Evolutionary conservation across 2,113 vertebrate genomes (phyloP), one percentile per base, ranked within the genome.

Genomic region (Apteryx mantelli): DNA sequence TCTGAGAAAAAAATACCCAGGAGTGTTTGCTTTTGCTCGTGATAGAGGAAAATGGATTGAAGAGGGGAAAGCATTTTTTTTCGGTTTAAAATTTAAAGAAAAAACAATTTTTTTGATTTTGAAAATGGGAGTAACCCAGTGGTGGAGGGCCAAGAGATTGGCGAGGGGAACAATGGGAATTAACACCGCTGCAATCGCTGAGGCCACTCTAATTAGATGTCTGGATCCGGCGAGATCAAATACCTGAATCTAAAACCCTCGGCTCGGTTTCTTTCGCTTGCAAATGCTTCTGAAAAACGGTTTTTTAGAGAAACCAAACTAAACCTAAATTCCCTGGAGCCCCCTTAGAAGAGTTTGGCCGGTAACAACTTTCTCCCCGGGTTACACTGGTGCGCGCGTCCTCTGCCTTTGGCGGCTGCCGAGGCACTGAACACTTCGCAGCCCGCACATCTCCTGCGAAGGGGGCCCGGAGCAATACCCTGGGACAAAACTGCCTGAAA

Each of bases 221-320:
- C 94, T 95, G 84, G 74, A 88, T 95, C 95, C 81, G 84, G 70
- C 58, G 81, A 84, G 92, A 89, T 95, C 95, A 97, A 97, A 95
- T 97, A 87, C 94, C 92, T 70, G 68, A 86, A 93, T 74, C 46
- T 83, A 94, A 94, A 44, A 38, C 81, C 89, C 60, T 53, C 78
- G n/a, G 50, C 77, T 92, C 56, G 14, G 44, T 64, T 92, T 85
- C 91, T 91, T 93, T 95, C 8, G 63, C 92, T 93, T 89, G 91
- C 91, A 94, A 92, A 95, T 79, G 52, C 74, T 79, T 64, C 86
- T 87, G 83, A 34, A 86, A 95, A 94, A 91, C n/a, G 65, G 77
- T 81, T 81, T 53, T n/a, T 30, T 32, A 65, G 83, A 78, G 86
- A 88, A 88, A 68, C 16, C 42, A 52, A 88, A 78, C 80, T 82